Evolutionary conservation across 2,888 invertebrate species (phyloP).

Genomic region (Acrocera orbiculus): DNA sequence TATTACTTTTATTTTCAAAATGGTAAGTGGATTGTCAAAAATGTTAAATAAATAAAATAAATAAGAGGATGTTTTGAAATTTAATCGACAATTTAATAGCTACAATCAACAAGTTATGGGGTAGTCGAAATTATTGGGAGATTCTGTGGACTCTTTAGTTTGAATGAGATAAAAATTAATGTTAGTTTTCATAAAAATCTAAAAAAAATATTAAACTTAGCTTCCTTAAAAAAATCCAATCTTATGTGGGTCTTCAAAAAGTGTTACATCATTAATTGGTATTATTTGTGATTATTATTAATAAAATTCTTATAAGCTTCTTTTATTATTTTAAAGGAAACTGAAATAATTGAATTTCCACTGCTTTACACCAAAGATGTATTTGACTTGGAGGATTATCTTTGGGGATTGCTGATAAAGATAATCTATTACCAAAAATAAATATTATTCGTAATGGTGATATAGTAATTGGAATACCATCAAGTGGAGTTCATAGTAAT

Average conservation of each 20-base stretch:
- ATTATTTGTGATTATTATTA: slow-evolving; percentile 83
- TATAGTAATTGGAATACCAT: slow-evolving; percentile 71
- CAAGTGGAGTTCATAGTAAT: slow-evolving; percentile 90
- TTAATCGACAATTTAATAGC: too few relatives aligned
- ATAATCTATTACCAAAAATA: slow-evolving; percentile 51
- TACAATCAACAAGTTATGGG: too few relatives aligned
- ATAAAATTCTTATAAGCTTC: too few relatives aligned
- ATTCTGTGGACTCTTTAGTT: too few relatives aligned
- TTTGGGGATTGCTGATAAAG: slow-evolving; percentile 77
- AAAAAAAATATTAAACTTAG: too few relatives aligned
- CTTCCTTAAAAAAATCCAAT: slow-evolving; percentile 66
- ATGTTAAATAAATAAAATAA: too few relatives aligned
- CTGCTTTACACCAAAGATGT: slow-evolving; percentile 72
- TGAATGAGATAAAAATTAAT: too few relatives aligned
- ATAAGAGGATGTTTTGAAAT: too few relatives aligned
- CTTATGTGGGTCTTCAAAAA: slow-evolving; percentile 86
- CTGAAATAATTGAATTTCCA: slow-evolving; percentile 93
- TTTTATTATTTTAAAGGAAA: slow-evolving; percentile 36
- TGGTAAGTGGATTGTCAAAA: too few relatives aligned
- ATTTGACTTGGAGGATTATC: slow-evolving; percentile 92
- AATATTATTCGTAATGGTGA: slow-evolving; percentile 59
- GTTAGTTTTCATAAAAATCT: too few relatives aligned
- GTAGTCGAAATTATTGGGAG: too few relatives aligned
- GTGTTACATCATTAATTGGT: slow-evolving; percentile 81
- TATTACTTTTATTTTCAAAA: too few relatives aligned